Percentiles rank a stretch among this genome's conserved stretches.
Evolutionary conservation across 2,113 vertebrate genomes (phyloP).

Genomic region (Phodopus roborovskii): DNA sequence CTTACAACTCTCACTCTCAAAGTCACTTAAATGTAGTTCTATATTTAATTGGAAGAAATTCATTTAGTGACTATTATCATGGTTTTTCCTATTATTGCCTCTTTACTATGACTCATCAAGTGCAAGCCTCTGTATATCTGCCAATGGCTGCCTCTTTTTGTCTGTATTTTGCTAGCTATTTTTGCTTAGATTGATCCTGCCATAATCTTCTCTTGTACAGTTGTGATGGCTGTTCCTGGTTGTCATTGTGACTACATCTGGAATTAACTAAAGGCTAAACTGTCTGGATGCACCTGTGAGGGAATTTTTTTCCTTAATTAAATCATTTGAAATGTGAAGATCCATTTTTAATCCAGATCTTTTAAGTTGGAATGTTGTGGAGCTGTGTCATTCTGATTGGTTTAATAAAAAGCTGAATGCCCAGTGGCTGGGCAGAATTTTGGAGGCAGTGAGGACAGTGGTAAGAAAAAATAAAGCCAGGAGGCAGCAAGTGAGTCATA

Average conservation of each 20-base stretch:
- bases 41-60: conserved; percentile 25
- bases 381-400: neutral
- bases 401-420: neutral
- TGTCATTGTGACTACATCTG: neutral
- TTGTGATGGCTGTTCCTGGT: neutral
- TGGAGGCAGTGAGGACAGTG: neutral
- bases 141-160: neutral
- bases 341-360: neutral
- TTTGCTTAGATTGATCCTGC: neutral
- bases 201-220: neutral
- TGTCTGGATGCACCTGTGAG: neutral
- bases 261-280: neutral
- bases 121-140: neutral
- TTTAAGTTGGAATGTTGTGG: neutral
- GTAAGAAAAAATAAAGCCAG: neutral
- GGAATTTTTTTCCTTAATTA: neutral
- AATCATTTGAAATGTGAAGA: neutral
- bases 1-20: neutral
- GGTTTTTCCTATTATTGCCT: neutral
- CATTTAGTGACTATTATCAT: neutral
- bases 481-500: neutral
- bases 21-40: neutral
- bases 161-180: neutral
- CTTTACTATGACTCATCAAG: conserved; percentile 21
- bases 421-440: neutral